These are phyloP conservation scores for Drosophila subpulchrella DNA, from an alignment of 1,140 invertebrate species.

Conservation along the genomic window DNA sequence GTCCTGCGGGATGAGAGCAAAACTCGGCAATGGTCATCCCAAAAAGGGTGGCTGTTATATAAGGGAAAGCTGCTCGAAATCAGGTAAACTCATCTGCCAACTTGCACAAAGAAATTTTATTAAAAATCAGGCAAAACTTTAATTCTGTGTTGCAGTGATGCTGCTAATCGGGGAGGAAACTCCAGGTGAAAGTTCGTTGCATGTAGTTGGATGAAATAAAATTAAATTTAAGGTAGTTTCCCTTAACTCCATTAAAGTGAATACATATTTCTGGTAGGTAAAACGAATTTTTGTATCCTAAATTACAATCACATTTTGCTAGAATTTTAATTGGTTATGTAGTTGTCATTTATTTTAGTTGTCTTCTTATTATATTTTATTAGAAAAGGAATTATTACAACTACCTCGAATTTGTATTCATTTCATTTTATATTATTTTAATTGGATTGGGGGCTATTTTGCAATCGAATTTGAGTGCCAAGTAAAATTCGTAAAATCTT, in stretches of 20 bases:
- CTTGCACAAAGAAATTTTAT: slow-evolving; percentile 12
- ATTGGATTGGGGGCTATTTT: background rate
- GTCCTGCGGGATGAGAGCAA: slow-evolving; percentile 16
- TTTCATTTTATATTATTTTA: background rate
- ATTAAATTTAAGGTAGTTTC: background rate
- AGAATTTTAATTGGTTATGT: background rate
- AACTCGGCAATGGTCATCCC: slow-evolving; percentile 12
- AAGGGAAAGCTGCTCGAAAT: slow-evolving; percentile 1
- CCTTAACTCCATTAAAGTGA: background rate
- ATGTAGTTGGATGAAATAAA: slow-evolving; percentile 10
- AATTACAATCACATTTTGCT: background rate
- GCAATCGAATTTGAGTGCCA: too few species aligned
- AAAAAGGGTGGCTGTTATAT: slow-evolving; percentile 7
- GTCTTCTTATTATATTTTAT: background rate
- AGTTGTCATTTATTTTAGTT: background rate
- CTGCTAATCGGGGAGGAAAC: slow-evolving; percentile 2
- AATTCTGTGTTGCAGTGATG: slow-evolving; percentile 2
- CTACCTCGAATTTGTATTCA: too few species aligned
- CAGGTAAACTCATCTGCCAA: slow-evolving; percentile 8
- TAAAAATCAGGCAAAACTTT: slow-evolving; percentile 22
- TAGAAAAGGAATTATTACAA: background rate
- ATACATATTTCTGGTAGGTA: background rate
- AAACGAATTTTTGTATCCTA: background rate
- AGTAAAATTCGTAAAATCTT: too few species aligned
- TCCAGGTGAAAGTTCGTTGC: background rate